phyloP scores from a whole-genome alignment of 2,113 vertebrate species.

The Tauraco erythrolophus region DNA sequence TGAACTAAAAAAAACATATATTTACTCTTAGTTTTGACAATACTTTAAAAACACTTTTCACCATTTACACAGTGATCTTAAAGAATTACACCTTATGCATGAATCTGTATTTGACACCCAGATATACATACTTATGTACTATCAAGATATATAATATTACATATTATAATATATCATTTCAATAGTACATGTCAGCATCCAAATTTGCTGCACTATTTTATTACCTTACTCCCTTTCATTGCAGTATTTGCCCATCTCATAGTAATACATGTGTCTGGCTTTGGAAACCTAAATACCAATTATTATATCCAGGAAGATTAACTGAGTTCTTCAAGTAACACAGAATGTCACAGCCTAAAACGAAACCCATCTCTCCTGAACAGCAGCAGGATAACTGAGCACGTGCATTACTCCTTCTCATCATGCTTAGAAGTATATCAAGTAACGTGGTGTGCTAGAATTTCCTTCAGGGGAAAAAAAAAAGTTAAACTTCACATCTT shows the following conservation, averaged over 20 bases:
- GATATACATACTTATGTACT: no score
- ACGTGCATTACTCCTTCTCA: background rate
- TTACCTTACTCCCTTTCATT: background rate
- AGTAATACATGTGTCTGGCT: background rate
- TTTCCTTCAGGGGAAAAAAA: background rate
- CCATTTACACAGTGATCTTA: background rate
- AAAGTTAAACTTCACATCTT: background rate
- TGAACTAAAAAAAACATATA: background rate
- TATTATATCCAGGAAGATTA: background rate
- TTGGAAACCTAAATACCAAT: background rate
- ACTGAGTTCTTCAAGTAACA: background rate
- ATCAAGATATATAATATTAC: background rate
- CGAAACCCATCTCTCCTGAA: background rate
- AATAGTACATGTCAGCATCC: background rate
- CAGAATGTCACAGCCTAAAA: background rate
- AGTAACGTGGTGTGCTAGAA: background rate
- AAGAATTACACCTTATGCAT: background rate
- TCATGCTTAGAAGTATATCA: background rate
- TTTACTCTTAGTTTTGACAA: background rate
- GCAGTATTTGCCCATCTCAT: background rate
- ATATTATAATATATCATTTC: background rate
- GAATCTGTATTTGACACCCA: background rate
- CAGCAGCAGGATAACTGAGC: background rate
- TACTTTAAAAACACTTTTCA: background rate
- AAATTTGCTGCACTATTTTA: background rate